Percentiles rank a stretch among this genome's conserved stretches.
phyloP scores from a whole-genome alignment of 2,888 invertebrate genomes.

The Diloba caeruleocephala region DNA sequence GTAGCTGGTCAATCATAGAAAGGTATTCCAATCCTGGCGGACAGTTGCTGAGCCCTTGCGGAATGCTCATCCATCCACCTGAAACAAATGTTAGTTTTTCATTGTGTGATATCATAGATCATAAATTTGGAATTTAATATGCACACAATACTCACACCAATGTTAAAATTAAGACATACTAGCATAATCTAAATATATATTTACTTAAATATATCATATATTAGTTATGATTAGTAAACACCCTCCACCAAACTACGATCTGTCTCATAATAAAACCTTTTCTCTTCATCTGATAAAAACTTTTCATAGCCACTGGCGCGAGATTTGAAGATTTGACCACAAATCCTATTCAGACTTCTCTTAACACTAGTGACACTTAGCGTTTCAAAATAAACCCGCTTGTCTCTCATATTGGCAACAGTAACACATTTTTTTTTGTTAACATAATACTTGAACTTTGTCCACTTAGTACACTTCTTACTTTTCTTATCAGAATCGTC shows the following conservation, averaged over 20 bases:
- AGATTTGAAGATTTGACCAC: constrained; percentile 72
- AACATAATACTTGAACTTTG: constrained; percentile 69
- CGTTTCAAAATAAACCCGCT: constrained; percentile 73
- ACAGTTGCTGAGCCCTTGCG: constrained; percentile 93
- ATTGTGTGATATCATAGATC: no score
- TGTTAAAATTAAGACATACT: constrained; percentile 2
- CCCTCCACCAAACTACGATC: constrained; percentile 78
- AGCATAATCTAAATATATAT: constrained; percentile 2
- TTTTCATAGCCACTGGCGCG: constrained; percentile 90
- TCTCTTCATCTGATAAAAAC: constrained; percentile 92
- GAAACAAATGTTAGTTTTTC: constrained; percentile 55
- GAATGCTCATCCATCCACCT: constrained; percentile 96
- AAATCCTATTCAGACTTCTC: constrained; percentile 79
- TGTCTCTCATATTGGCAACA: constrained; percentile 64
- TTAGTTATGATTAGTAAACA: constrained; percentile 54
- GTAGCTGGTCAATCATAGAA: constrained; percentile 94
- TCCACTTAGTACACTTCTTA: constrained; percentile 61
- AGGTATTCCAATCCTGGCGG: constrained; percentile 97
- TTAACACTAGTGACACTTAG: constrained; percentile 76
- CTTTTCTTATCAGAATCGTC: constrained; percentile 32
- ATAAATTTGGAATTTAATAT: neutral
- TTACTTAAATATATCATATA: neutral
- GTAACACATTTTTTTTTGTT: constrained; percentile 63
- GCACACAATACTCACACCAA: constrained; percentile 2
- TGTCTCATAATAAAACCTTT: constrained; percentile 86